Conservation (phyloP, 2,888 invertebrate species). For the Alviniconcha strummeri region DNA sequence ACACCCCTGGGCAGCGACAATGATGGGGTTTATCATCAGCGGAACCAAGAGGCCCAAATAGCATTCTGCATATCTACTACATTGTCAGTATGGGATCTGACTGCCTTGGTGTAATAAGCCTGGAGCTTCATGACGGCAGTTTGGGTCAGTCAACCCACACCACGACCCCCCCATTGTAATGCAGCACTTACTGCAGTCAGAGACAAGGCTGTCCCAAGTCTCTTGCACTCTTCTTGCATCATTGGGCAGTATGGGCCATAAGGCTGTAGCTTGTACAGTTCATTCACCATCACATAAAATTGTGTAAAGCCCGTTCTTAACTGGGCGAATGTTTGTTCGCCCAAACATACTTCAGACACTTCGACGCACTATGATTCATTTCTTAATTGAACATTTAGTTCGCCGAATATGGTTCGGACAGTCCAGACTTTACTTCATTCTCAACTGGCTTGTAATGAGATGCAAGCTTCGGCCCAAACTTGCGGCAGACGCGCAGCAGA, state of each 20-base stretch:
- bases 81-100: not conserved
- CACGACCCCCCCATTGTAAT: constrained; percentile 21
- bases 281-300: constrained; percentile 28
- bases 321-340: too few species aligned
- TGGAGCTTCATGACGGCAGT: constrained; percentile 13
- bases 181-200: not conserved
- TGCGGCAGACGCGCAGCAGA: too few species aligned
- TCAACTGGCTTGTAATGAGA: too few species aligned
- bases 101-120: constrained; percentile 17
- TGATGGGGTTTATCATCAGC: not conserved
- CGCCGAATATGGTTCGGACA: too few species aligned
- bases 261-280: constrained; percentile 17
- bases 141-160: not conserved
- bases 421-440: too few species aligned
- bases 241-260: not conserved
- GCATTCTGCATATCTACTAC: constrained; percentile 9
- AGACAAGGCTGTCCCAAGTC: constrained; percentile 7
- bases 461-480: too few species aligned
- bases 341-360: too few species aligned
- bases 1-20: not conserved
- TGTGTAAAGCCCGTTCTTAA: too few species aligned
- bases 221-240: constrained; percentile 23
- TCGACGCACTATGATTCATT: too few species aligned
- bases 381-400: too few species aligned
- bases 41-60: not conserved